Conservation (phyloP, 2,888 invertebrate species). For the Drosophila koepferae region DNA sequence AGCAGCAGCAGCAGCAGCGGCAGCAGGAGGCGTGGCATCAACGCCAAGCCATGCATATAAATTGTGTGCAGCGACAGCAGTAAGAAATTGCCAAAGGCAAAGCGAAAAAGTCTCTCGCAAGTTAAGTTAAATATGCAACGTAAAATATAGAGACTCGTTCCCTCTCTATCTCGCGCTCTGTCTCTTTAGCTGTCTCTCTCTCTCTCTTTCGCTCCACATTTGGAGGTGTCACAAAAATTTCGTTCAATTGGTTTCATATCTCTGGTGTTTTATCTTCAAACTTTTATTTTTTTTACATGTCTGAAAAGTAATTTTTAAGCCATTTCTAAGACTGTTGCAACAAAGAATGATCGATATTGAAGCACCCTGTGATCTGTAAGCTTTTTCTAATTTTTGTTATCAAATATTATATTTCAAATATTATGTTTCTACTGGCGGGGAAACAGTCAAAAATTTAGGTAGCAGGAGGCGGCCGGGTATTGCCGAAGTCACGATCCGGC, state of each 20-base stretch:
- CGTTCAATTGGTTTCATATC: conserved; percentile 16
- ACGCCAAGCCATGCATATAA: conserved; percentile 42
- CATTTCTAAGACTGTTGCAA: conserved; percentile 2
- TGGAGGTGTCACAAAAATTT: conserved; percentile 12
- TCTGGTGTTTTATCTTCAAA: conserved; percentile 17
- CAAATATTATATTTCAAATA: too few species aligned
- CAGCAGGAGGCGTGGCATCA: conserved; percentile 31
- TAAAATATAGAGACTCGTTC: conserved; percentile 4
- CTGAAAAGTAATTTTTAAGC: conserved; percentile 5
- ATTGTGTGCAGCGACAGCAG: conserved; percentile 42
- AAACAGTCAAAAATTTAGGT: too few species aligned
- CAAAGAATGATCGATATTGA: rapidly evolving
- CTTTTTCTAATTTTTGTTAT: too few species aligned
- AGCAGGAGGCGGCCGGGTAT: too few species aligned
- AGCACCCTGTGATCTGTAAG: neutral
- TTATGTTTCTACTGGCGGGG: too few species aligned
- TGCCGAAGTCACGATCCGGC: too few species aligned
- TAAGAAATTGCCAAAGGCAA: conserved; percentile 23
- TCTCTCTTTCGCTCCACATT: neutral
- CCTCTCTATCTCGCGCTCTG: neutral
- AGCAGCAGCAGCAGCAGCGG: neutral
- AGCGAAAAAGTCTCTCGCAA: conserved; percentile 12
- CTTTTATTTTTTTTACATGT: neutral
- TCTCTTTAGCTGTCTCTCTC: neutral
- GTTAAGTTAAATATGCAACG: conserved; percentile 20